A percentile compares a stretch with the other conserved stretches of the same genome.
Conservation (phyloP, 2,797 vertebrate genomes). For the Myiotriccus ornatus region DNA sequence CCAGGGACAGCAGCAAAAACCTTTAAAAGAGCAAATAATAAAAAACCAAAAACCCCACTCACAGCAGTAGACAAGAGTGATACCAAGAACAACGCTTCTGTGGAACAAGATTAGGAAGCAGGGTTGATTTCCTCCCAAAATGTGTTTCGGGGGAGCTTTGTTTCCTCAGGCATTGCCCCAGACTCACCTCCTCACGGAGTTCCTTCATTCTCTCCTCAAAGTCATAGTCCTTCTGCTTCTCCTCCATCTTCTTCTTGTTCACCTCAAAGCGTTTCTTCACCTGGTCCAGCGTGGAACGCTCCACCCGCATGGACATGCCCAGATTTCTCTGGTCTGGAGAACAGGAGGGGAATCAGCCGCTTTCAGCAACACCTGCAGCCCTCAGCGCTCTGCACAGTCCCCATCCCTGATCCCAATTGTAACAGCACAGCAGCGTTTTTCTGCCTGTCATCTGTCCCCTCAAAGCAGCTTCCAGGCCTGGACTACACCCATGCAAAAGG, state of each 20-base stretch:
- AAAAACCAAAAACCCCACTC: neutral
- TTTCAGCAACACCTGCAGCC: neutral
- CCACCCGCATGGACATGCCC: slow-evolving; percentile 98
- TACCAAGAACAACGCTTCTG: too few relatives aligned
- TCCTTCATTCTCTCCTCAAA: slow-evolving; percentile 99
- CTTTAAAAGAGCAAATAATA: neutral
- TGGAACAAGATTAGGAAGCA: neutral
- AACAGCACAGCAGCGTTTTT: neutral
- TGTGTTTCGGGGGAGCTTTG: neutral
- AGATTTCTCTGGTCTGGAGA: slow-evolving; percentile 91
- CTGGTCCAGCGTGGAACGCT: slow-evolving; percentile 95
- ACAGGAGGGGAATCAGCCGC: neutral
- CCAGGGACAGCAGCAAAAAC: neutral
- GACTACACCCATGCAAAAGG: neutral
- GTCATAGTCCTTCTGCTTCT: slow-evolving; percentile 98
- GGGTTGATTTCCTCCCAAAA: neutral
- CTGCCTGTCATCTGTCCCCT: neutral
- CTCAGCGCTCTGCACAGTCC: neutral
- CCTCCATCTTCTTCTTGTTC: slow-evolving; percentile 98
- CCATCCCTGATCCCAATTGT: neutral
- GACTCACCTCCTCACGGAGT: slow-evolving; percentile 90
- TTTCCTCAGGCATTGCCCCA: neutral
- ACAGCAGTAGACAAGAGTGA: fast-evolving
- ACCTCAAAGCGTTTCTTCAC: slow-evolving; percentile 96
- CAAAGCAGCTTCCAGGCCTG: neutral